A percentile compares a stretch with the other conserved stretches of the same genome.
Evolutionary conservation across 2,888 invertebrate species (phyloP).

Genomic region (Girardia tigrina): DNA sequence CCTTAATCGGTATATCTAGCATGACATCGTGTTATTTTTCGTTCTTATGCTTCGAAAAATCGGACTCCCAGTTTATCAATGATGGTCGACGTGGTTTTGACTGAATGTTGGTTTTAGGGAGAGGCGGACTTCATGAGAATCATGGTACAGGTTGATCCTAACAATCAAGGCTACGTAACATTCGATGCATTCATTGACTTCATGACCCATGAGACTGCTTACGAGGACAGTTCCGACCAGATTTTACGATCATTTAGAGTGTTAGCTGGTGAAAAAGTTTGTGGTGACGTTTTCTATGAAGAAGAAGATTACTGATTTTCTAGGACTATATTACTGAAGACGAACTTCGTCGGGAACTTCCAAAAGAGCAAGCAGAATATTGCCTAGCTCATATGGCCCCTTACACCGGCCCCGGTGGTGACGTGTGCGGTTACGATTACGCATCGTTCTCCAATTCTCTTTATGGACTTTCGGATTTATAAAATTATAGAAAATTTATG

Average conservation of each 20-base stretch:
- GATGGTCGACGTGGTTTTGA: no score
- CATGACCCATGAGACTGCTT: conserved; percentile 91
- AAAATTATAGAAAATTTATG: no score
- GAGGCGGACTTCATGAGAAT: conserved; percentile 72
- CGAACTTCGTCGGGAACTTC: conserved; percentile 88
- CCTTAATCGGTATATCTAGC: no score
- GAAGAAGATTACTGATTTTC: background rate
- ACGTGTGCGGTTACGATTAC: conserved; percentile 87
- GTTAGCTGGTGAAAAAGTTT: conserved; percentile 90
- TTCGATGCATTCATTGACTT: conserved; percentile 99
- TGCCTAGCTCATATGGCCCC: conserved; percentile 98
- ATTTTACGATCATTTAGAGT: conserved; percentile 97
- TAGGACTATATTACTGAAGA: conserved; percentile 67
- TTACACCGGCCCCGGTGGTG: conserved; percentile 77
- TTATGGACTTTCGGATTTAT: conserved; percentile 56
- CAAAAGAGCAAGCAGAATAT: conserved; percentile 97
- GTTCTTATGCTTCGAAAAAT: no score
- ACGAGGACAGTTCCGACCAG: conserved; percentile 96
- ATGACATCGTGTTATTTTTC: no score
- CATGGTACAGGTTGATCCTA: conserved; percentile 86
- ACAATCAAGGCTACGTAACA: conserved; percentile 83
- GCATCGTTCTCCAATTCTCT: conserved; percentile 97
- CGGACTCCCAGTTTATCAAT: no score
- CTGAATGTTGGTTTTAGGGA: no score
- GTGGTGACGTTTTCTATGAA: background rate